Evolutionary conservation across 2,888 invertebrate species (phyloP).

Genomic region (Dorcus parallelipipedus): DNA sequence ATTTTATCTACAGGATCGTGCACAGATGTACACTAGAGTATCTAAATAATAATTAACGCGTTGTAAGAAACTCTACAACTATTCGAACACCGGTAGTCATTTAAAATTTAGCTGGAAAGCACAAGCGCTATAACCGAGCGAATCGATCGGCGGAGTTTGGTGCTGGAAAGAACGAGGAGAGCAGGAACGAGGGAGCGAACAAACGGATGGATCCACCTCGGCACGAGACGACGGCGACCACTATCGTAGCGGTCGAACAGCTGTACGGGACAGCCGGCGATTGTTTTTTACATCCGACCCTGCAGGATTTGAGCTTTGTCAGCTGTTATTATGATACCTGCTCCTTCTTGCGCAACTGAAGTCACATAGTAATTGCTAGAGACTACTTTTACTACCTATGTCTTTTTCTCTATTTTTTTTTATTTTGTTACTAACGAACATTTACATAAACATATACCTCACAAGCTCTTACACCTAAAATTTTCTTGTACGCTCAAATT

Average conservation of each 20-base stretch:
- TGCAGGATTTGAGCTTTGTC: slow-evolving; percentile 35
- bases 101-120: no score
- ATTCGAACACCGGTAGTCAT: no score
- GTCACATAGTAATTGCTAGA: slow-evolving; percentile 19
- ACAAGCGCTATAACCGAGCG: not conserved
- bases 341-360: slow-evolving; percentile 24
- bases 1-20: no score
- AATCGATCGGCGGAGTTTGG: not conserved
- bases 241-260: slow-evolving; percentile 25
- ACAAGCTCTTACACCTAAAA: not conserved
- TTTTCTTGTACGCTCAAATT: no score
- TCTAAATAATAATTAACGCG: no score
- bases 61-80: no score
- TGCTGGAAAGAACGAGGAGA: not conserved
- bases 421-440: not conserved
- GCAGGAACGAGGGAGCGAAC: slow-evolving; percentile 1
- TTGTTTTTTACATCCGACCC: slow-evolving; percentile 29
- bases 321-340: slow-evolving; percentile 36
- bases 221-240: slow-evolving; percentile 22
- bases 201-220: slow-evolving; percentile 4
- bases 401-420: no score
- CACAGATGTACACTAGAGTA: no score
- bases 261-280: slow-evolving; percentile 33
- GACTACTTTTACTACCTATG: not conserved
- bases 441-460: not conserved